Evolutionary conservation across 2,113 vertebrate genomes (phyloP).

Genomic region (Apodemus sylvaticus): DNA sequence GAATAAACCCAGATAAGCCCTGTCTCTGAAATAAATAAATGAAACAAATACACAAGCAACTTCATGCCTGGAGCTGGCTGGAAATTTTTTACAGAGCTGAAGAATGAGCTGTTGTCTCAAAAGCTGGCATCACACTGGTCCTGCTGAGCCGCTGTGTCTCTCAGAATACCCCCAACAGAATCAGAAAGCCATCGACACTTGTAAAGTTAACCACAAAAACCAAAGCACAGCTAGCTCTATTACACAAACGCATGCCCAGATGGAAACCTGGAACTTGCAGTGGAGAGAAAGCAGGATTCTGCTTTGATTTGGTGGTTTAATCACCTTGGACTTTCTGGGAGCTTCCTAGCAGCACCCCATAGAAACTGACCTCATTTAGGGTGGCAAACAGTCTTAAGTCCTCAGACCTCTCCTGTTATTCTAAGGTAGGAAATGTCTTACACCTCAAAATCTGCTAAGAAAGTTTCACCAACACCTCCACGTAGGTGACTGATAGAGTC

Average conservation of each 20-base stretch:
- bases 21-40: background rate
- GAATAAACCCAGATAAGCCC: background rate
- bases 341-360: background rate
- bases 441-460: background rate
- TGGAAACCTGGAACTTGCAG: background rate
- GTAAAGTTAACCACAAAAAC: background rate
- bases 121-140: background rate
- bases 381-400: background rate
- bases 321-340: background rate
- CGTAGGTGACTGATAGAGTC: background rate
- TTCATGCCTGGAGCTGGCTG: background rate
- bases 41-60: background rate
- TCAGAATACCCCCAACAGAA: background rate
- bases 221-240: background rate
- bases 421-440: slow-evolving; percentile 16
- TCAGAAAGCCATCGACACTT: background rate
- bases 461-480: background rate
- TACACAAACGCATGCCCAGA: slow-evolving; percentile 23
- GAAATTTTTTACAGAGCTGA: background rate
- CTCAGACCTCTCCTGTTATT: background rate
- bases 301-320: background rate
- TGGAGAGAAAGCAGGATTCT: background rate
- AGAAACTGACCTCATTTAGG: background rate
- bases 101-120: background rate
- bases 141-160: background rate